phyloP scores from a whole-genome alignment of 2,797 vertebrate genomes.

The Myioborus miniatus region DNA sequence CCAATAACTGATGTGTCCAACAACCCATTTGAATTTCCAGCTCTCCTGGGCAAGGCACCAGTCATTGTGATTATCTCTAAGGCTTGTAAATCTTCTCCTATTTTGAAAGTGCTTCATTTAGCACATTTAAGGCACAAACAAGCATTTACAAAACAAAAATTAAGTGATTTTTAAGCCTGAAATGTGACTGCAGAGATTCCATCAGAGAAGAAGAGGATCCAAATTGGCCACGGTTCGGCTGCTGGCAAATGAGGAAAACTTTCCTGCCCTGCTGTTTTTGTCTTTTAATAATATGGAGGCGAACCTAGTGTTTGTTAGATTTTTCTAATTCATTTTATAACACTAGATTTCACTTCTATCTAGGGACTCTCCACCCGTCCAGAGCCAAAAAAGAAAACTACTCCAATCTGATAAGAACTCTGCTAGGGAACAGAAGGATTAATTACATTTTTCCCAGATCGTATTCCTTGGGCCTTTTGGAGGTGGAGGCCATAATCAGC shows the following conservation, averaged over 20 bases:
- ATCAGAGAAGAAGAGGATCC: slow-evolving; percentile 8
- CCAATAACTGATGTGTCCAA: slow-evolving; percentile 45
- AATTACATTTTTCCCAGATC: not conserved
- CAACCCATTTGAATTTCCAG: slow-evolving; percentile 35
- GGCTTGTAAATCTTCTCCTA: slow-evolving; percentile 39
- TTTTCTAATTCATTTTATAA: slow-evolving; percentile 29
- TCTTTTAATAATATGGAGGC: slow-evolving; percentile 3
- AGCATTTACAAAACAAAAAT: slow-evolving; percentile 52
- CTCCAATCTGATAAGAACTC: not conserved
- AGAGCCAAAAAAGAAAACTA: not conserved
- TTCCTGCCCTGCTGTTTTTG: slow-evolving; percentile 22
- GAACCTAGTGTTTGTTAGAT: not conserved
- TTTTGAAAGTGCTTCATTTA: slow-evolving; percentile 43
- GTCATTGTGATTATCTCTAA: slow-evolving; percentile 29
- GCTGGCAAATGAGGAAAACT: slow-evolving; percentile 19
- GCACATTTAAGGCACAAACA: slow-evolving; percentile 28
- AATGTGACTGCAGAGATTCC: slow-evolving; percentile 32
- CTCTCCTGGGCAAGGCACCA: slow-evolving; percentile 35
- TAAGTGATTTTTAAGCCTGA: slow-evolving; percentile 41
- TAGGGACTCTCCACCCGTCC: not conserved
- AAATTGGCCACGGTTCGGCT: slow-evolving; percentile 26
- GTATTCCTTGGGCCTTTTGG: not conserved
- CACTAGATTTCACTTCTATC: not conserved
- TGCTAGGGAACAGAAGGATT: not conserved
- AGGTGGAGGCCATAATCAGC: not conserved